These are phyloP conservation scores for Colostygia pectinataria DNA, from an alignment of 2,888 invertebrate species.

Conservation along the genomic window DNA sequence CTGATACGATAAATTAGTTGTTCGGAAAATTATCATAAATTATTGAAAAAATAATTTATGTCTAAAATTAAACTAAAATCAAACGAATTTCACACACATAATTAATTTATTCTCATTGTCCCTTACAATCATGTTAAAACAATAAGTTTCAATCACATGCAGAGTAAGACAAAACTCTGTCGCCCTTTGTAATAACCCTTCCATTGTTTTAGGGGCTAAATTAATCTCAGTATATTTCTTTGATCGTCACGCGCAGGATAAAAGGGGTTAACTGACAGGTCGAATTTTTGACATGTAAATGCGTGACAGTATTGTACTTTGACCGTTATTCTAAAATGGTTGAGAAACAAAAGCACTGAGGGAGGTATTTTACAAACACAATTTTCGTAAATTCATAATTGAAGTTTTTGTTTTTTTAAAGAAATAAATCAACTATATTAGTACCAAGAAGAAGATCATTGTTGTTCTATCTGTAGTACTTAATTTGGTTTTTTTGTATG, in stretches of 20 bases:
- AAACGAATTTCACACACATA: constrained; percentile 49
- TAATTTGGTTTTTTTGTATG: no score
- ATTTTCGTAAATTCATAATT: background rate
- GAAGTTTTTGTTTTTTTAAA: no score
- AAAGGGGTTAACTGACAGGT: constrained; percentile 64
- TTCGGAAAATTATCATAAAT: no score
- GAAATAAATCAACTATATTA: no score
- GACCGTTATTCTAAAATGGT: constrained; percentile 30
- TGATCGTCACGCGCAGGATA: constrained; percentile 69
- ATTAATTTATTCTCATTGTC: constrained; percentile 71
- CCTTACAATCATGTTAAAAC: constrained; percentile 69
- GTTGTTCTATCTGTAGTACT: no score
- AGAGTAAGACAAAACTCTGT: constrained; percentile 74
- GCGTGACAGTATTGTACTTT: constrained; percentile 41
- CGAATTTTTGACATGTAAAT: constrained; percentile 62
- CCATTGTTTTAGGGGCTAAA: constrained; percentile 74
- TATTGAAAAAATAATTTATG: constrained; percentile 5
- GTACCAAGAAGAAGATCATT: no score
- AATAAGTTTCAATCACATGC: constrained; percentile 78
- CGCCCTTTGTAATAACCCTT: constrained; percentile 69
- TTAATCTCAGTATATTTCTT: constrained; percentile 80
- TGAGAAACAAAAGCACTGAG: background rate
- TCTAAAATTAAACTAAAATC: constrained; percentile 28
- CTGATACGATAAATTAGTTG: no score
- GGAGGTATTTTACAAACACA: background rate